These are phyloP conservation scores for Corapipo altera DNA, from an alignment of 2,113 vertebrate genomes.

Conservation along the genomic window DNA sequence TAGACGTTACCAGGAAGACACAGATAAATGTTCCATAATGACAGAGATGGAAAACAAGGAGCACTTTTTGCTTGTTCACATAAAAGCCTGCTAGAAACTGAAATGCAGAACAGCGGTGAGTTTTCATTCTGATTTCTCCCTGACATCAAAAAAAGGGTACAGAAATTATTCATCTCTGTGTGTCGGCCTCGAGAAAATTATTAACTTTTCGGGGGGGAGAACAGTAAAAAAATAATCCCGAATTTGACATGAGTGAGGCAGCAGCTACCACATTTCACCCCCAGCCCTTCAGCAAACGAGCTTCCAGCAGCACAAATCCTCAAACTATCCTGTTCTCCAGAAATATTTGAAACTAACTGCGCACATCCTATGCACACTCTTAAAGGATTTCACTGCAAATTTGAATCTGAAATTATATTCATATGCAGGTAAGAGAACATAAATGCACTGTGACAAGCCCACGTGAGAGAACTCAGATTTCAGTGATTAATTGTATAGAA, in stretches of 20 bases:
- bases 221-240: not conserved
- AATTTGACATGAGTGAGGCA: not conserved
- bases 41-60: conserved; percentile 15
- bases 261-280: not conserved
- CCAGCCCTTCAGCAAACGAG: not conserved
- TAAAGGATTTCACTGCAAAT: not conserved
- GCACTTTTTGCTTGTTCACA: not conserved
- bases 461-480: not conserved
- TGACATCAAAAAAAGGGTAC: not conserved
- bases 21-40: conserved; percentile 18
- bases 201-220: not conserved
- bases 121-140: not conserved
- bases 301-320: not conserved
- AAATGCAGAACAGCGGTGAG: not conserved
- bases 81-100: not conserved
- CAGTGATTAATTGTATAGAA: not conserved
- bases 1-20: conserved; percentile 52
- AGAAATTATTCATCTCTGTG: not conserved
- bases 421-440: not conserved
- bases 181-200: not conserved
- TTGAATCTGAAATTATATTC: not conserved
- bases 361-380: rapidly evolving
- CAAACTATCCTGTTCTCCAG: not conserved
- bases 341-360: not conserved
- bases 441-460: not conserved